A percentile compares a stretch with the other conserved stretches of the same genome.
Conservation (phyloP, 2,113 vertebrate species). For the Corapipo altera region DNA sequence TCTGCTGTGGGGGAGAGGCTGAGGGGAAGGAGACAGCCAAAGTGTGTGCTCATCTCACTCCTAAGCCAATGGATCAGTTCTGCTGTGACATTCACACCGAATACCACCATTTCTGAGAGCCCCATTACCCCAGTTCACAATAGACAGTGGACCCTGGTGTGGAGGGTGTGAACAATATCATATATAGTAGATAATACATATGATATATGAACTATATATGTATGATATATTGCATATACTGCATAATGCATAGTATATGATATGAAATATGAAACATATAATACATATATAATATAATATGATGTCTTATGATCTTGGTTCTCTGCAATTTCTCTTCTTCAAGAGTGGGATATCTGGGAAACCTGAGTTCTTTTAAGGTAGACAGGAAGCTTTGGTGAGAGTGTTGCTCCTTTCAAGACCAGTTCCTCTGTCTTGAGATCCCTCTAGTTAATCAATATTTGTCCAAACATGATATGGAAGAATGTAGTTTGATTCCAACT, state of each 20-base stretch:
- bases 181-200: neutral
- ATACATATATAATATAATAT: neutral
- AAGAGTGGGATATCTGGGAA: neutral
- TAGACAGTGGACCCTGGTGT: neutral
- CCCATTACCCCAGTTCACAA: neutral
- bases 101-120: neutral
- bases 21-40: neutral
- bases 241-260: neutral
- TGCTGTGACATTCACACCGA: neutral
- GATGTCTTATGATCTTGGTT: neutral
- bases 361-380: neutral
- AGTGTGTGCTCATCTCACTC: neutral
- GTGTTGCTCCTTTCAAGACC: neutral
- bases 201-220: neutral
- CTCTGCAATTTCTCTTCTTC: neutral
- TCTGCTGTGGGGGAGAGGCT: neutral
- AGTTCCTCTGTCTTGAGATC: neutral
- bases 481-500: neutral
- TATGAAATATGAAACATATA: neutral
- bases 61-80: neutral
- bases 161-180: neutral
- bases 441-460: neutral
- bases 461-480: neutral
- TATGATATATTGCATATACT: no score
- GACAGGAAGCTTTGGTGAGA: neutral